phyloP scores from a whole-genome alignment of 2,888 invertebrate species.

The Cacoxenus indagator region DNA sequence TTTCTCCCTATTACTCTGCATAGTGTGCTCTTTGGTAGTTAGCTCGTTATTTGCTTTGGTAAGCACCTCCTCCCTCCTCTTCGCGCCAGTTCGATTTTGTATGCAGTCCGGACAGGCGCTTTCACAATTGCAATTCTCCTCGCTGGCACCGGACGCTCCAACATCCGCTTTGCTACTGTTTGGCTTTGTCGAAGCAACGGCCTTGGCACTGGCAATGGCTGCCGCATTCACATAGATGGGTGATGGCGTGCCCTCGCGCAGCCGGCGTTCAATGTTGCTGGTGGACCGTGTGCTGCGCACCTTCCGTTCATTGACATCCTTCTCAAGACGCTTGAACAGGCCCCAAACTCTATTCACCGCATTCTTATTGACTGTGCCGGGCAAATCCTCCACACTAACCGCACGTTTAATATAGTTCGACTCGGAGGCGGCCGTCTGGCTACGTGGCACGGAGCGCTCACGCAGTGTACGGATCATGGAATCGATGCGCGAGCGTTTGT shows the following conservation, averaged over 20 bases:
- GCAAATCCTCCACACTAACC: slow-evolving; percentile 80
- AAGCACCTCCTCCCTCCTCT: slow-evolving; percentile 5
- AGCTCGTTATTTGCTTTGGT: not conserved
- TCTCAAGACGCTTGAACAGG: slow-evolving; percentile 81
- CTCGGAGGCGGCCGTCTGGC: slow-evolving; percentile 74
- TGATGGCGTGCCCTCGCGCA: slow-evolving; percentile 54
- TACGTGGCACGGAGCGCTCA: slow-evolving; percentile 78
- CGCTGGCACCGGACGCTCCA: slow-evolving; percentile 4
- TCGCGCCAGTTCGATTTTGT: slow-evolving; percentile 41
- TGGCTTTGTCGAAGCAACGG: not conserved
- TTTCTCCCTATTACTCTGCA: slow-evolving; percentile 64
- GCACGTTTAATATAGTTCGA: slow-evolving; percentile 80
- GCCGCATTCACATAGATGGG: slow-evolving; percentile 60
- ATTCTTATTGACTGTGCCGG: slow-evolving; percentile 74
- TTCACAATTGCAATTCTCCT: slow-evolving; percentile 55
- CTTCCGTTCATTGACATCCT: slow-evolving; percentile 71
- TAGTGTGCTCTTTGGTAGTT: not conserved
- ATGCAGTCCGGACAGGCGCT: slow-evolving; percentile 51
- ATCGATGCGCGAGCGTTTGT: slow-evolving; percentile 72
- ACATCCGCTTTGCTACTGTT: not conserved
- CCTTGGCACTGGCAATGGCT: slow-evolving; percentile 38
- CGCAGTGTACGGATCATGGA: slow-evolving; percentile 75
- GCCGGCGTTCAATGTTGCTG: slow-evolving; percentile 67
- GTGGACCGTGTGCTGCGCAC: slow-evolving; percentile 67
- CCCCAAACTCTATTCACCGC: slow-evolving; percentile 84